phyloP scores from a whole-genome alignment of 2,888 invertebrate genomes.

The Sinohyriopsis cumingii region DNA sequence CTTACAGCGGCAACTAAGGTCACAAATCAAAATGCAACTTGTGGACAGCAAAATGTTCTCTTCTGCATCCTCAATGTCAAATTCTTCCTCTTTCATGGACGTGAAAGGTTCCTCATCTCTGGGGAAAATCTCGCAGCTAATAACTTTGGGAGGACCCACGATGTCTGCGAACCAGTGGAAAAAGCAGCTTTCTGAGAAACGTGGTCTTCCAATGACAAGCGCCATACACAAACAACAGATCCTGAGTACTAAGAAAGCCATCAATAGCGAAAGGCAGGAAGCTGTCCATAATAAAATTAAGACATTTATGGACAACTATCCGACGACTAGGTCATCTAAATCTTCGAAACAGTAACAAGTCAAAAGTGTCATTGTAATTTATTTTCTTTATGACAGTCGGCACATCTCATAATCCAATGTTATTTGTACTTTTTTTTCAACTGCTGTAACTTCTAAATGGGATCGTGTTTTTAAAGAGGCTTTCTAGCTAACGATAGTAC shows the following conservation, averaged over 20 bases:
- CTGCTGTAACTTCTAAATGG: no score
- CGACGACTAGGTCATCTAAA: no score
- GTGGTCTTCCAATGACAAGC: conserved; percentile 35
- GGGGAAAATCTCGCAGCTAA: conserved; percentile 33
- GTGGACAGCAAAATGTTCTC: conserved; percentile 1
- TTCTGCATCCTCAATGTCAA: conserved; percentile 1
- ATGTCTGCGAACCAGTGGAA: conserved; percentile 53
- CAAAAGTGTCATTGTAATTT: no score
- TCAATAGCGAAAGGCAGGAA: conserved; percentile 33
- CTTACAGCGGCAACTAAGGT: background rate
- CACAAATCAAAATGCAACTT: background rate
- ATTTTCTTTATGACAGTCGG: no score
- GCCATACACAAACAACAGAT: conserved; percentile 38
- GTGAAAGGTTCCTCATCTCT: conserved; percentile 8
- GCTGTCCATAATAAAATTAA: conserved; percentile 39
- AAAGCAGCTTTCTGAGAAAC: conserved; percentile 37
- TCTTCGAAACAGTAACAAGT: no score
- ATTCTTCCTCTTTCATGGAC: conserved; percentile 2
- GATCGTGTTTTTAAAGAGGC: no score
- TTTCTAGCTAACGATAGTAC: no score
- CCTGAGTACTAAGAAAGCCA: conserved; percentile 36
- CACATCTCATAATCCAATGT: no score
- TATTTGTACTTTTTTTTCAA: no score
- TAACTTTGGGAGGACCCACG: conserved; percentile 47
- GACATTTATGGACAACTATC: conserved; percentile 27